These are phyloP conservation scores for Peromyscus polionotus DNA, from an alignment of 2,113 vertebrate genomes.

Conservation along the genomic window DNA sequence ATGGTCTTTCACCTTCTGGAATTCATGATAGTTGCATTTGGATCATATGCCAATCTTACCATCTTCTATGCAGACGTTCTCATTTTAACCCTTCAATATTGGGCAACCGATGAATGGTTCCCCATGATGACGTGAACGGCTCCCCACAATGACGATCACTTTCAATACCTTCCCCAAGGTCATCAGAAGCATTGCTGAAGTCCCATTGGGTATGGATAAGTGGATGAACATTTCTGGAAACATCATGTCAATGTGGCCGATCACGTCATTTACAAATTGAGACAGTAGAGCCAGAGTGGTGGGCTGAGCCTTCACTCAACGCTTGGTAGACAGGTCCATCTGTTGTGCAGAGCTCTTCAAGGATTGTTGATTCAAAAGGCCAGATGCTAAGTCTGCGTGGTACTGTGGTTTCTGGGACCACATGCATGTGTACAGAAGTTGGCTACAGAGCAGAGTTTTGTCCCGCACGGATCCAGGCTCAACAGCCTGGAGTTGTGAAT, in stretches of 20 bases:
- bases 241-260: constrained; percentile 95
- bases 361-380: constrained; percentile 97
- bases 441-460: constrained; percentile 97
- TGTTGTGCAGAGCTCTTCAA: constrained; percentile 98
- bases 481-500: constrained; percentile 96
- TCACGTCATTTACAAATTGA: constrained; percentile 95
- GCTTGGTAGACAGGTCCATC: constrained; percentile 97
- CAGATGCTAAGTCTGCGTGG: constrained; percentile 95
- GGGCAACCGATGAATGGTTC: background rate
- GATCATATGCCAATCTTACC: no score
- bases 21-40: background rate
- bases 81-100: background rate
- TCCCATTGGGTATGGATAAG: constrained; percentile 95
- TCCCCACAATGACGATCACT: background rate
- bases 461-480: constrained; percentile 97
- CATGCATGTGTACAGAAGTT: constrained; percentile 97
- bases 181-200: constrained; percentile 96
- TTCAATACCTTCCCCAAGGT: background rate
- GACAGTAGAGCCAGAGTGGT: constrained; percentile 95
- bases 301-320: constrained; percentile 95
- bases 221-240: constrained; percentile 98
- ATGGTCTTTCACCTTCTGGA: constrained; percentile 94
- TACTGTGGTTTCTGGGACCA: constrained; percentile 99
- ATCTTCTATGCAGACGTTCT: background rate
- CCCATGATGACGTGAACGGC: background rate